Evolutionary conservation across 1,140 invertebrate species (phyloP), one percentile per base, ranked within the genome.

Genomic region (Pinna nobilis): DNA sequence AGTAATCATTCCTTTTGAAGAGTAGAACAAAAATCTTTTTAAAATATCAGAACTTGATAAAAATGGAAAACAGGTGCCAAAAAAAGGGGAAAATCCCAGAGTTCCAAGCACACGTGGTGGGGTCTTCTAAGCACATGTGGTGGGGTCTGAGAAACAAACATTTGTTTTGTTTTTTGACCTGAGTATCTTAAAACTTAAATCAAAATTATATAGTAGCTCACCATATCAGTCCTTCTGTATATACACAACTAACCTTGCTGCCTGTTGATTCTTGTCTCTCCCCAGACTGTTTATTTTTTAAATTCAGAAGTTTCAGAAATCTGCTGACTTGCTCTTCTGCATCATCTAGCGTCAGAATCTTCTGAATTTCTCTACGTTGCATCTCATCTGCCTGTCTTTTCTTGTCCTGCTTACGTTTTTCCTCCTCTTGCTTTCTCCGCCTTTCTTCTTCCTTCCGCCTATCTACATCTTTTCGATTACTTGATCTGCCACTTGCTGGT

Each of bases 281-380:
- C n/a, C 25, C 28, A 28, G n/a, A 39, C 47, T 53, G 11, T 30
- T 23, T 7, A 23, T 15, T n/a, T n/a, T n/a, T n/a, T n/a, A n/a
- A n/a, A 51, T 60, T 66, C 3, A 78, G 32, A 33, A 73, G 73
- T 20, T 57, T 30, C 25, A 81, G 51, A 37, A 83, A 78, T 33
- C 77, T 51, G 9, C 70, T 30, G 11, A 70, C 60, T 65, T 81
- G 79, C 51, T 83, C 79, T n/a, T 73, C 41, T 6, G 75, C 75
- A 55, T 83, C 81, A 49, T 78, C 73, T 20, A 83, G 13, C 3
- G 77, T 68, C 20, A 83, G 60, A 32, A 83, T 81, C 33, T 67
- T 71, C 13, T 72, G 50, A n/a, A 81, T 81, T 73, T 79, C 77
- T 63, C 71, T 50, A 18, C 66, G 59, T 25, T 72, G 49, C 3